Percentiles rank a stretch among this genome's conserved stretches.
Evolutionary conservation across 2,888 invertebrate species (phyloP).

Genomic region (Eucera pruinosa): DNA sequence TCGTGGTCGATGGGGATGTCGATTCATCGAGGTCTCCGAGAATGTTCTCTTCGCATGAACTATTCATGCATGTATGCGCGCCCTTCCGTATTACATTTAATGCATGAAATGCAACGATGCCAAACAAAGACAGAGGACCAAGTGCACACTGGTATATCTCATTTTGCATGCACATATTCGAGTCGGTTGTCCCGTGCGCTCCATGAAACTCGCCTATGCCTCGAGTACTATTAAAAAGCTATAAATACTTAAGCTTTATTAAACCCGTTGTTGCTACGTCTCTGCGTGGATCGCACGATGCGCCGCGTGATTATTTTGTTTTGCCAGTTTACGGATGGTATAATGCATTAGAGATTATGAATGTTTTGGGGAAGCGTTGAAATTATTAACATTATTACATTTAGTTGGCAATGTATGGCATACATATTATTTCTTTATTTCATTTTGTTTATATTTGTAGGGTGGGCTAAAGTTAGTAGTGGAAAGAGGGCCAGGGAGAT

Average conservation of each 20-base stretch:
- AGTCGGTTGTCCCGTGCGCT: background rate
- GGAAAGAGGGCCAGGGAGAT: too few species aligned
- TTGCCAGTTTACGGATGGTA: too few species aligned
- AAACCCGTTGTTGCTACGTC: background rate
- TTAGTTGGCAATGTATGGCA: too few species aligned
- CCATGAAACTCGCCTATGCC: background rate
- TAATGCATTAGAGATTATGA: too few species aligned
- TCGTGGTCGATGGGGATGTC: conserved; percentile 40
- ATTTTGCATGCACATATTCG: conserved; percentile 48
- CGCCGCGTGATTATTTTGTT: too few species aligned
- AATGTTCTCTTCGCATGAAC: conserved; percentile 53
- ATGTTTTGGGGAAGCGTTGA: too few species aligned
- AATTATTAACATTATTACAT: too few species aligned
- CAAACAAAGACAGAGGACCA: conserved; percentile 29
- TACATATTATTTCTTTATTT: too few species aligned
- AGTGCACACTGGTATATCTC: conserved; percentile 5
- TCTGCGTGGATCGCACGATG: conserved; percentile 3
- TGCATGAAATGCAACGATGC: conserved; percentile 54
- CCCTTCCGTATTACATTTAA: conserved; percentile 58
- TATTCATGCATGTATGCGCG: conserved; percentile 66
- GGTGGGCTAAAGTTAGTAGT: too few species aligned
- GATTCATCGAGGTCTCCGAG: conserved; percentile 51
- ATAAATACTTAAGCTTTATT: conserved; percentile 2
- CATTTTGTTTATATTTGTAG: too few species aligned
- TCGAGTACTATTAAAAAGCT: conserved; percentile 12